phyloP scores from a whole-genome alignment of 2,113 vertebrate genomes.

The Rana temporaria region DNA sequence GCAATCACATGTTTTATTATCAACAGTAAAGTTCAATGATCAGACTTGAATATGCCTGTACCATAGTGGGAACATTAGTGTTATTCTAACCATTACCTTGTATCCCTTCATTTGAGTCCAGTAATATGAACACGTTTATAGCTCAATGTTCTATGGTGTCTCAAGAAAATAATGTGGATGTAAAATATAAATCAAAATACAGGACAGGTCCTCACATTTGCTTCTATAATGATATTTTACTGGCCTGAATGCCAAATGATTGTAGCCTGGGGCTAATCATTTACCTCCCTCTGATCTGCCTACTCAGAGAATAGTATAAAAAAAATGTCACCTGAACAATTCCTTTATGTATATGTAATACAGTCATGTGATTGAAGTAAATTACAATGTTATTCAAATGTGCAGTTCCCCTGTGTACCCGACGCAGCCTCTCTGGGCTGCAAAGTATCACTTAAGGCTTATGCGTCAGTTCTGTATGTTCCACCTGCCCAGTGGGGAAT shows the following conservation, averaged over 20 bases:
- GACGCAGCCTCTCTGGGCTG: too few species aligned
- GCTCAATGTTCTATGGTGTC: constrained; percentile 21
- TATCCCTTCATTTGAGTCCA: constrained; percentile 24
- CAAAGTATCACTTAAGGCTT: too few species aligned
- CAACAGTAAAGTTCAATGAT: constrained; percentile 47
- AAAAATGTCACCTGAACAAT: too few species aligned
- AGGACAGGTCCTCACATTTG: constrained; percentile 6
- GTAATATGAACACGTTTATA: constrained; percentile 10
- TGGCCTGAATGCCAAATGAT: constrained; percentile 4
- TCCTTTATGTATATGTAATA: too few species aligned
- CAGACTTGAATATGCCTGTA: not conserved
- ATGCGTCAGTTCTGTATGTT: too few species aligned
- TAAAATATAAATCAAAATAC: constrained; percentile 22
- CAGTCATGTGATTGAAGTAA: too few species aligned
- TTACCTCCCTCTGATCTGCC: not conserved
- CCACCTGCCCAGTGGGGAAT: too few species aligned
- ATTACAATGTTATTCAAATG: too few species aligned
- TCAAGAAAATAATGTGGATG: constrained; percentile 26
- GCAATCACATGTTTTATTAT: constrained; percentile 49
- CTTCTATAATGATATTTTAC: constrained; percentile 5
- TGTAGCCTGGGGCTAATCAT: constrained; percentile 10
- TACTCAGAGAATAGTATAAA: not conserved
- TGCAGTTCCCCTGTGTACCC: too few species aligned
- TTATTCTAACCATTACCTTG: constrained; percentile 26
- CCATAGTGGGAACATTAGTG: constrained; percentile 36